Evolutionary conservation across 2,888 invertebrate species (phyloP), one percentile per base, ranked within the genome.

Genomic region (Netelia fuscicornis): DNA sequence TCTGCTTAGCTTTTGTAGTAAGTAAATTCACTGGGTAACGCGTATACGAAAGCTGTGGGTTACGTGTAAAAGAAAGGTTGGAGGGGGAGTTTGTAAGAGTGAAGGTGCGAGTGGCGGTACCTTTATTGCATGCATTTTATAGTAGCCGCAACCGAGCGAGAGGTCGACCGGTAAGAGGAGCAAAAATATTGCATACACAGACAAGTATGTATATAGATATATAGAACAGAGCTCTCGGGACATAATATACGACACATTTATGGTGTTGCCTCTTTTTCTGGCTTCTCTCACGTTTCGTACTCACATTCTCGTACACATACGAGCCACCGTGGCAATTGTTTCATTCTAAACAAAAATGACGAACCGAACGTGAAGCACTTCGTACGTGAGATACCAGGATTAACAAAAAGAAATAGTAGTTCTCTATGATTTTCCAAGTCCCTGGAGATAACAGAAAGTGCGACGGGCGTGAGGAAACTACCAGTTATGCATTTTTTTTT

Each of bases 121-220:
- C 85, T 85, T 85, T 88, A 88, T 88, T 87, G 86, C 87, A 85
- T 86, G 85, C 83, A 86, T 87, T 89, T 89, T 88, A 89, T 84
- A 86, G 86, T 76, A 86, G 83, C 82, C 76, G 68, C 80, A 79
- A 71, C 56, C 56, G 80, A 80, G 58, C 74, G 80, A 74, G 44
- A 79, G 82, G 75, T 70, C 58, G 52, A 56, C 52, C 75, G n/a
- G 70, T 70, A 75, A 79, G 81, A 77, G 77, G 20, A 72, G 81
- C 84, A 77, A 76, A 71, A 48, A 68, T 30, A 30, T 30, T 56
- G 42, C 54, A 64, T 54, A 52, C 25, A 79, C 30, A 54, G 25
- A 64, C 54, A 44, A 30, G 60, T 58, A 72, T 17, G 64, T 48
- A 58, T 44, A 64, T 42, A 52, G 23, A 79, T 37, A 64, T 65